Conservation (phyloP, 2,888 invertebrate species). For the Invenusta paracnida region DNA sequence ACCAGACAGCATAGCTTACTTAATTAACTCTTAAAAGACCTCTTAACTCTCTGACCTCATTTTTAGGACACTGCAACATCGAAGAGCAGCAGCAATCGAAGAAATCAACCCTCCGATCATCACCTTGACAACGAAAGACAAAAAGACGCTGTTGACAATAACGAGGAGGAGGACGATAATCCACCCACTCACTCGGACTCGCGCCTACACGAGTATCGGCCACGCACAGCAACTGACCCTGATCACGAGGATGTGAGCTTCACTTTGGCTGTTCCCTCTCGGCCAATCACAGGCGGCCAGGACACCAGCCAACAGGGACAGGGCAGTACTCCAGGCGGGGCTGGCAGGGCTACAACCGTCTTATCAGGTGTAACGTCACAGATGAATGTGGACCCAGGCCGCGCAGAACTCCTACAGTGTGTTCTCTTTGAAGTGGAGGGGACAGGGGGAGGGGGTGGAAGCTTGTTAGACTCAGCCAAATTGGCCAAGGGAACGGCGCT, state of each 20-base stretch:
- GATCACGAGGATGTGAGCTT: slow-evolving; percentile 32
- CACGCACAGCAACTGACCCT: slow-evolving; percentile 14
- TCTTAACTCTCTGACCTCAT: too few relatives aligned
- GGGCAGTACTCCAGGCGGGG: not conserved
- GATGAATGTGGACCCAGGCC: not conserved
- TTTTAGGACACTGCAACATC: too few relatives aligned
- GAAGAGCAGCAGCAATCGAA: too few relatives aligned
- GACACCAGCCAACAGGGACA: too few relatives aligned
- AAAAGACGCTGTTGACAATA: too few relatives aligned
- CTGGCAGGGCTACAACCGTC: not conserved
- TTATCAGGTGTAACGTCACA: too few relatives aligned
- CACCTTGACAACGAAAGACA: too few relatives aligned
- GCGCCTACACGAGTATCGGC: not conserved
- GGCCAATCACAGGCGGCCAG: not conserved
- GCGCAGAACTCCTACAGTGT: not conserved
- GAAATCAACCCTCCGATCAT: too few relatives aligned
- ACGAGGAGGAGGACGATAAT: not conserved
- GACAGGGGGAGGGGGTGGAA: not conserved
- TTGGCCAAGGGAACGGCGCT: slow-evolving; percentile 40
- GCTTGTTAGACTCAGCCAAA: not conserved
- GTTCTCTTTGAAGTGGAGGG: not conserved
- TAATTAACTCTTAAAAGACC: too few relatives aligned
- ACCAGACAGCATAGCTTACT: too few relatives aligned
- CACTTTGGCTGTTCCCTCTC: slow-evolving; percentile 30
- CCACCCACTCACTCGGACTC: not conserved